Evolutionary conservation across 2,113 vertebrate genomes (phyloP).

Genomic region (Puntigrus tetrazona): DNA sequence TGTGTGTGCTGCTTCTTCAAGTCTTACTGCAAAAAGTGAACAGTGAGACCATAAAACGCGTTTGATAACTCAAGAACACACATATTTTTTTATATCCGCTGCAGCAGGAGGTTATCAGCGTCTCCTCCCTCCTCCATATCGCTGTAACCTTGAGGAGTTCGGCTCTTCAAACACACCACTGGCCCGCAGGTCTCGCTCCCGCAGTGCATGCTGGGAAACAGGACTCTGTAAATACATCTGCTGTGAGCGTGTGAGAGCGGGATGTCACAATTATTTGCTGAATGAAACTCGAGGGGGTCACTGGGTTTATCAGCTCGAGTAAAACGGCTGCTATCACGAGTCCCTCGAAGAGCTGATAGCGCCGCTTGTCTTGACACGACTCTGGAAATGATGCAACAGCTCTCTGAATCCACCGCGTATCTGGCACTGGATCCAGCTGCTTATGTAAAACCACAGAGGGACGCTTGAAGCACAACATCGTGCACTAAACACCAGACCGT

Average conservation of each 20-base stretch:
- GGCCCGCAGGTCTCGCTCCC: background rate
- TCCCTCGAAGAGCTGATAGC: background rate
- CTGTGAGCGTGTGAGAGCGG: background rate
- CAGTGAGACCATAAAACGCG: too few relatives aligned
- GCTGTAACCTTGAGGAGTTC: constrained; percentile 30
- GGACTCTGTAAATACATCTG: background rate
- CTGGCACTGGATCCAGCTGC: background rate
- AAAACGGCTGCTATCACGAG: constrained; percentile 33
- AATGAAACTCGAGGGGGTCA: constrained; percentile 10
- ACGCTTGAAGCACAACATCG: background rate
- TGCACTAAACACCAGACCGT: background rate
- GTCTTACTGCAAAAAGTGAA: too few relatives aligned
- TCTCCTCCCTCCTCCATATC: background rate
- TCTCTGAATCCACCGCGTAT: background rate
- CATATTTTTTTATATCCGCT: background rate
- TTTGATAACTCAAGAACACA: background rate
- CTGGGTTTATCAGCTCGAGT: constrained; percentile 15
- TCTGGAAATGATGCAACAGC: background rate
- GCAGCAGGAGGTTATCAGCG: background rate
- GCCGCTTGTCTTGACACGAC: background rate
- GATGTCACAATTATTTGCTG: constrained; percentile 21
- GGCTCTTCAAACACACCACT: background rate
- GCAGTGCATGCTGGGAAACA: constrained; percentile 15
- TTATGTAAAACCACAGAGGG: background rate
- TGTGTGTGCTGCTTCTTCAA: too few relatives aligned